phyloP scores from a whole-genome alignment of 2,113 vertebrate species.

The Ptychochromis oligacanthus region DNA sequence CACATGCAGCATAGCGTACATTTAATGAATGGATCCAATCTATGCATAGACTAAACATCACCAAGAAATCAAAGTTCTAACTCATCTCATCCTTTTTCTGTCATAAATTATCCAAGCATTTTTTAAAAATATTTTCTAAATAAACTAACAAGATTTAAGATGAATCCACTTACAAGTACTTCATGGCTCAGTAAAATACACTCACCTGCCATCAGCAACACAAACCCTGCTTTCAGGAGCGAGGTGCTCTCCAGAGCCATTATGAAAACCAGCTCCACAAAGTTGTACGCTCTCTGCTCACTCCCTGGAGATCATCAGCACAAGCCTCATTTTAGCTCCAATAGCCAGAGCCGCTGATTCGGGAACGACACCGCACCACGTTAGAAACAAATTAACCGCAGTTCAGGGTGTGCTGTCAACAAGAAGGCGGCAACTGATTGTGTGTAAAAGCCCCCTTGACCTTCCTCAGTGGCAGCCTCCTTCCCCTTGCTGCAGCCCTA shows the following conservation, averaged over 20 bases:
- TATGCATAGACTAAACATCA: background rate
- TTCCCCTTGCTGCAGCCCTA: constrained; percentile 16
- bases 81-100: background rate
- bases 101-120: background rate
- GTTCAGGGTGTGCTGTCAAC: background rate
- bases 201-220: constrained; percentile 68
- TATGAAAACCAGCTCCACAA: background rate
- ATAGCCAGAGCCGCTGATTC: background rate
- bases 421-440: constrained; percentile 19
- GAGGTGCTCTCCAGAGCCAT: constrained; percentile 48
- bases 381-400: background rate
- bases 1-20: background rate
- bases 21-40: background rate
- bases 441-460: constrained; percentile 36
- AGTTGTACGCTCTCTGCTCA: background rate
- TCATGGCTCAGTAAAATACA: background rate
- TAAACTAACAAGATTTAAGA: background rate
- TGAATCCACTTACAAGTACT: background rate
- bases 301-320: constrained; percentile 16
- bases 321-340: constrained; percentile 1
- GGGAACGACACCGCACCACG: background rate
- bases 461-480: constrained; percentile 21
- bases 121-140: background rate
- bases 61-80: background rate
- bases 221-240: constrained; percentile 48